Conservation (phyloP, 2,797 vertebrate species). For the Pelodytes ibericus region DNA sequence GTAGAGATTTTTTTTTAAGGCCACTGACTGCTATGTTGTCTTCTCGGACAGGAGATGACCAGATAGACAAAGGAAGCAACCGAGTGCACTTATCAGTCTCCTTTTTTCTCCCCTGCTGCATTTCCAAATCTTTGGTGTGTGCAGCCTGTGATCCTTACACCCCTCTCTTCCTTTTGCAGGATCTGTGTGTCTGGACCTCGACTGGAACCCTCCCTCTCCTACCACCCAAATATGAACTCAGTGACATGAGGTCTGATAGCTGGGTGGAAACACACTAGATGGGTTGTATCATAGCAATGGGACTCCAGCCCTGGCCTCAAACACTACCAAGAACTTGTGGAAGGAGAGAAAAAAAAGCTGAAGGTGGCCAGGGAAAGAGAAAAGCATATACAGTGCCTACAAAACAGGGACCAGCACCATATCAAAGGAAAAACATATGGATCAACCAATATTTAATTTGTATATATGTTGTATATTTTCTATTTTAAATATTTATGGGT, state of each 20-base stretch:
- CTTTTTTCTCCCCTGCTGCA: conserved; percentile 54
- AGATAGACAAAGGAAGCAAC: conserved; percentile 84
- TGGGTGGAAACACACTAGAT: neutral
- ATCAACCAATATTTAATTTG: too few species aligned
- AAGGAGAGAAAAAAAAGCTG: neutral
- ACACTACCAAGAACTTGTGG: neutral
- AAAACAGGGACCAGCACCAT: too few species aligned
- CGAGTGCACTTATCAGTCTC: conserved; percentile 68
- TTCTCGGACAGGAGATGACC: conserved; percentile 61
- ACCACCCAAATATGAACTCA: neutral
- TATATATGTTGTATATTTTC: too few species aligned
- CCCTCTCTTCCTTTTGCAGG: neutral
- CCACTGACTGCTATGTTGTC: conserved; percentile 54
- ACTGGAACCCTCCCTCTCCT: neutral
- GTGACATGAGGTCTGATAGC: neutral
- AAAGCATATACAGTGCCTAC: neutral
- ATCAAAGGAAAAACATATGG: too few species aligned
- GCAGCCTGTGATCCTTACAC: neutral
- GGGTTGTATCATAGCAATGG: neutral
- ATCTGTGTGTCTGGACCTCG: neutral
- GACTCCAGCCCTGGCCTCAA: neutral
- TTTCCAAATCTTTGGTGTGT: neutral
- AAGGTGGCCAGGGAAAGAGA: neutral
- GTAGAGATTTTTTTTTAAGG: conserved; percentile 66
- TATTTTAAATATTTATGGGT: too few species aligned